Evolutionary conservation across 1,140 invertebrate species (phyloP), one percentile per base, ranked within the genome.

Genomic region (Trichonephila clavipes): DNA sequence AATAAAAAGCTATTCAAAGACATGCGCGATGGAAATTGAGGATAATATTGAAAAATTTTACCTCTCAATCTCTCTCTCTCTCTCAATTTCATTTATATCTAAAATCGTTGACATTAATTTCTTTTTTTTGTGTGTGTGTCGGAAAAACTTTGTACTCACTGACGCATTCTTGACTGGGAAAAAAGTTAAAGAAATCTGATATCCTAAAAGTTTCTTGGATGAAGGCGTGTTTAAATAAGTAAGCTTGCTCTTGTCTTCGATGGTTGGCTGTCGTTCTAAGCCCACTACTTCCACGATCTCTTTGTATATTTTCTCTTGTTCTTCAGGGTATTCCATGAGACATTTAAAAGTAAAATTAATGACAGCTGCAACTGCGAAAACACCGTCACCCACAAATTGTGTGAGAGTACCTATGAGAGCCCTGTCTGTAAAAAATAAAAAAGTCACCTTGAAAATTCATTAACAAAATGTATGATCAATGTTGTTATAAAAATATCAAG

Each of bases 371-470:
- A 90, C 77, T 16, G 44, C 2, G 4, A 90, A 72, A 10, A 90
- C 77, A 19, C 89, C 89, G 21, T 90, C 89, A 14, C 89, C 72
- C 28, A 90, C n/a, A 44, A 90, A 62, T 28, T 90, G 89, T 14
- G 82, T 59, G 14, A 90, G 77, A 10, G 89, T 82, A 3, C 24
- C 44, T 18, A 81, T 34, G 18, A 90, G 40, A 40, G 28, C 28
- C 16, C 18, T 82, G 62, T 90, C 89, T 90, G 72, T 1, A 90
- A 62, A 21, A 24, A 18, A 72, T 77, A 24, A 44, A 85, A n/a
- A 8, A 8, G 51, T 5, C 7, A 51, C 0, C 51, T 51, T 51
- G 4, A 51, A 51, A 51, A 51, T 51, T 12, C 51, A 51, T 51
- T 1, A 51, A 51, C 0, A 51, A 51, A 51, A 10, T 51, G 10